Conservation (phyloP, 2,113 vertebrate species). For the Monopterus albus region DNA sequence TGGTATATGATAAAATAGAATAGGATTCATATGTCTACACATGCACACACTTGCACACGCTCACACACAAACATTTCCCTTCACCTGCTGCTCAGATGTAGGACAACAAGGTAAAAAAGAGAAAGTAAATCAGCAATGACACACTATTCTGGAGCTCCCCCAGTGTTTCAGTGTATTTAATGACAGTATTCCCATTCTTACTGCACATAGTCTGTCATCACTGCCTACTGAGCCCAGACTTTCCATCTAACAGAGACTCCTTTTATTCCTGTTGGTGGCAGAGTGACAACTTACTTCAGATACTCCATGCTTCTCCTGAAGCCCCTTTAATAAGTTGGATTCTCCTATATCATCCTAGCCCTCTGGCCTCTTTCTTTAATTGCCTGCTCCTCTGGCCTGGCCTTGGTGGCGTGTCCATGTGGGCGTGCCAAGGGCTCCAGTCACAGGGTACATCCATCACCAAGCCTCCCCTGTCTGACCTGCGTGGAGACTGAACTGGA, state of each 20-base stretch:
- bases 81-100: slow-evolving; percentile 57
- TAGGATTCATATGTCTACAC: slow-evolving; percentile 18
- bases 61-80: slow-evolving; percentile 45
- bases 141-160: slow-evolving; percentile 64
- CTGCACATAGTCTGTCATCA: slow-evolving; percentile 70
- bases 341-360: slow-evolving; percentile 73
- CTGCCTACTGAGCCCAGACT: slow-evolving; percentile 59
- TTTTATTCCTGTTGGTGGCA: slow-evolving; percentile 72
- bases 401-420: slow-evolving; percentile 68
- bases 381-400: slow-evolving; percentile 70
- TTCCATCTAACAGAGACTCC: slow-evolving; percentile 52
- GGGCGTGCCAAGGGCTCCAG: slow-evolving; percentile 62
- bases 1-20: slow-evolving; percentile 4
- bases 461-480: slow-evolving; percentile 24
- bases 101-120: slow-evolving; percentile 62
- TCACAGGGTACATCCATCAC: slow-evolving; percentile 77
- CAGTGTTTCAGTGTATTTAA: slow-evolving; percentile 67
- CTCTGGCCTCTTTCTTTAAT: slow-evolving; percentile 70
- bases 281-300: slow-evolving; percentile 77
- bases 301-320: slow-evolving; percentile 70
- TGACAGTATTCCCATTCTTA: slow-evolving; percentile 70
- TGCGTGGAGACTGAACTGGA: slow-evolving; percentile 43
- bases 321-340: slow-evolving; percentile 80
- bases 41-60: not conserved
- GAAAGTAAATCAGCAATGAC: slow-evolving; percentile 65